Evolutionary conservation across 1,140 invertebrate species (phyloP).

Genomic region (Gonatopus flavifemur): DNA sequence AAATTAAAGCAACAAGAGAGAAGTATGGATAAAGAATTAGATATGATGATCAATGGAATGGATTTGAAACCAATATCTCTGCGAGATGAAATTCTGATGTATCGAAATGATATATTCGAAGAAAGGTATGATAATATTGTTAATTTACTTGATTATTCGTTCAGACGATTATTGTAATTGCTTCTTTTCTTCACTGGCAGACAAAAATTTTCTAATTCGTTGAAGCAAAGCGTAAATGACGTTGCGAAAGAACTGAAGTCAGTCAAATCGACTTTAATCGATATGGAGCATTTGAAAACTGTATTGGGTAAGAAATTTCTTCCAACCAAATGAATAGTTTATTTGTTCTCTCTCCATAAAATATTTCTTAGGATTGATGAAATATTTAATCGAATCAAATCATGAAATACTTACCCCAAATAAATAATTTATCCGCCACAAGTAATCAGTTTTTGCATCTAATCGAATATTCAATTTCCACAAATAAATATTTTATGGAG

Average conservation of each 20-base stretch:
- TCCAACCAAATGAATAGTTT: too few species aligned
- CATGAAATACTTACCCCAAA: too few species aligned
- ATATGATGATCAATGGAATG: constrained; percentile 35
- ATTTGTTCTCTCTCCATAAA: too few species aligned
- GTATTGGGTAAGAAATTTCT: constrained; percentile 48
- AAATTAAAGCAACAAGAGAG: constrained; percentile 48
- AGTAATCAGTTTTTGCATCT: too few species aligned
- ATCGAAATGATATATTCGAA: constrained; percentile 18
- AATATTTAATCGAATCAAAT: too few species aligned
- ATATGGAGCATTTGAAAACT: constrained; percentile 30
- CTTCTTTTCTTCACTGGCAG: constrained; percentile 25
- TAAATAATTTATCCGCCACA: too few species aligned
- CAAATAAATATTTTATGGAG: too few species aligned
- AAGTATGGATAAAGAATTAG: constrained; percentile 42
- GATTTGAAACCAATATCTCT: constrained; percentile 40
- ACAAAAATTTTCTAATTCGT: constrained; percentile 19
- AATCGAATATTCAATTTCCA: too few species aligned
- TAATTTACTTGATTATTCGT: not conserved
- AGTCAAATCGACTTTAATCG: constrained; percentile 24
- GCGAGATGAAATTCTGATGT: constrained; percentile 6
- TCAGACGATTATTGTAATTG: not conserved
- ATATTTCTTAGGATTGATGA: too few species aligned
- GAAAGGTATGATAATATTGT: constrained; percentile 37
- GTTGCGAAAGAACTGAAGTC: constrained; percentile 35
- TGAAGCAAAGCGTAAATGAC: constrained; percentile 25